Conservation (phyloP, 2,113 vertebrate genomes). For the Colaptes auratus region DNA sequence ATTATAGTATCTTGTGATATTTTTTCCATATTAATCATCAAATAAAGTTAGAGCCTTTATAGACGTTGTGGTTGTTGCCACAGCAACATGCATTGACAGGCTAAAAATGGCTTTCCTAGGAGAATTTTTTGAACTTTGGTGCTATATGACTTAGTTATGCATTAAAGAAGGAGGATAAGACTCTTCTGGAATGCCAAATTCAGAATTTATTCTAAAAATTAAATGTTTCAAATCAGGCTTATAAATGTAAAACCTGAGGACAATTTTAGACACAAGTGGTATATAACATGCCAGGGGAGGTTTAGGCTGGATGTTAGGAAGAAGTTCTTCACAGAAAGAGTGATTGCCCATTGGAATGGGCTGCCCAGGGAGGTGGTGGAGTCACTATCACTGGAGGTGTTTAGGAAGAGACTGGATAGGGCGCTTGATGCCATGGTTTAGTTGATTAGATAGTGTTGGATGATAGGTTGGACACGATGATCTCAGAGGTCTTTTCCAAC, state of each 20-base stretch:
- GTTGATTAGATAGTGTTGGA: too few relatives aligned
- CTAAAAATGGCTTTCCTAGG: neutral
- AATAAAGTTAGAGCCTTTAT: neutral
- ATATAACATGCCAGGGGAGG: neutral
- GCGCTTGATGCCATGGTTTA: too few relatives aligned
- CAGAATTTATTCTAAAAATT: neutral
- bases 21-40: neutral
- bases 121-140: neutral
- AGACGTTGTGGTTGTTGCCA: constrained; percentile 37
- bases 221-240: neutral
- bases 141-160: neutral
- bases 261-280: neutral
- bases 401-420: too few relatives aligned
- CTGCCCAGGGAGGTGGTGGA: too few relatives aligned
- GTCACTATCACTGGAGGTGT: too few relatives aligned
- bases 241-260: neutral
- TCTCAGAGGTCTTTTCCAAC: too few relatives aligned
- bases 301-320: too few relatives aligned
- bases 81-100: constrained; percentile 15
- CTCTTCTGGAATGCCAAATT: neutral
- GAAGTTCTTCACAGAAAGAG: too few relatives aligned
- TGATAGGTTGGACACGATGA: too few relatives aligned
- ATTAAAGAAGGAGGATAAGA: neutral
- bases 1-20: neutral
- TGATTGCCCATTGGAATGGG: too few relatives aligned